Evolutionary conservation across 2,113 vertebrate species (phyloP).

Genomic region (Thamnaconus septentrionalis): DNA sequence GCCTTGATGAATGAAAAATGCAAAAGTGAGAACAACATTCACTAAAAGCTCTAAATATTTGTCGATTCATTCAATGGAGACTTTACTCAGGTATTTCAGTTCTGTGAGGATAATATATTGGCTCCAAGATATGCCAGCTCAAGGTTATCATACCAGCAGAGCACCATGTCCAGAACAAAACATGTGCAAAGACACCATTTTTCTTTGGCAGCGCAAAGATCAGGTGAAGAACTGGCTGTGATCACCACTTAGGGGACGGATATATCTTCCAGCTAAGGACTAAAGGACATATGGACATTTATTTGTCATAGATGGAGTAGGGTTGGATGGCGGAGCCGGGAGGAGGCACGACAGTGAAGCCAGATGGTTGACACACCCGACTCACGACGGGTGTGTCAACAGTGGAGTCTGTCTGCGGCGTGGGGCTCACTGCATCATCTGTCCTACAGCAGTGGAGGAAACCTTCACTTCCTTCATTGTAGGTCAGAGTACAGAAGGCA

Average conservation of each 20-base stretch:
- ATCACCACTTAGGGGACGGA: neutral
- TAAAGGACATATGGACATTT: slow-evolving; percentile 1
- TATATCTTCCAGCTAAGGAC: slow-evolving; percentile 1
- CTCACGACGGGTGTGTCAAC: slow-evolving; percentile 35
- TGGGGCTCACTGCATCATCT: slow-evolving; percentile 30
- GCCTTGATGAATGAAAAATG: no score
- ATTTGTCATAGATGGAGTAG: slow-evolving; percentile 24
- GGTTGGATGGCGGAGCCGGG: slow-evolving; percentile 10
- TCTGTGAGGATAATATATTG: no score
- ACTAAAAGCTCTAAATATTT: no score
- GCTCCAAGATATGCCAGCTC: no score
- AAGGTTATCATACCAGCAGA: no score
- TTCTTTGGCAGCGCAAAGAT: no score
- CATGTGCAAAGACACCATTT: no score
- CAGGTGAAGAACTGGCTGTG: no score
- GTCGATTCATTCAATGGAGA: no score
- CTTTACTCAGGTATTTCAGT: no score
- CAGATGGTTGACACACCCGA: slow-evolving; percentile 60
- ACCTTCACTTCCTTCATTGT: slow-evolving; percentile 20
- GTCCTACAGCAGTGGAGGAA: slow-evolving; percentile 21
- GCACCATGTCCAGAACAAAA: no score
- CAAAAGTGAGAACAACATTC: no score
- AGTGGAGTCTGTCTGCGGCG: slow-evolving; percentile 28
- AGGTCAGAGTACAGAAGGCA: slow-evolving; percentile 5
- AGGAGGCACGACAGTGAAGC: slow-evolving; percentile 19